These are phyloP conservation scores for Amblyopsis hoosieri DNA, from an alignment of 2,797 vertebrate genomes.

Conservation along the genomic window DNA sequence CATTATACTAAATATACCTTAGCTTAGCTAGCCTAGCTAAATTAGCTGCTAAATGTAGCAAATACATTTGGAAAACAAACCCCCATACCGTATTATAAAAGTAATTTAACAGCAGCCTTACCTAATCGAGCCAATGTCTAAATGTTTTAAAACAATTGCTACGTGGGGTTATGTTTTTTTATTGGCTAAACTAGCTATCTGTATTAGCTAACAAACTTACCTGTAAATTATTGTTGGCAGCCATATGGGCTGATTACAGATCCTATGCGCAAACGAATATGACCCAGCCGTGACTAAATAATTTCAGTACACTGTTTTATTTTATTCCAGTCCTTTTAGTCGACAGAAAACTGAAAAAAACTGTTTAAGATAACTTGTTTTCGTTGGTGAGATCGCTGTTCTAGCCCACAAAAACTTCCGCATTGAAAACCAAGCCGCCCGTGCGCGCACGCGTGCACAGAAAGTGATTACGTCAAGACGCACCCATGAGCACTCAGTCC, in stretches of 20 bases:
- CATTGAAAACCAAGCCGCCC: slow-evolving; percentile 72
- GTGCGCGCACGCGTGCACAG: slow-evolving; percentile 19
- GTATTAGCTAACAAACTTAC: slow-evolving; percentile 68
- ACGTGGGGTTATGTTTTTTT: neutral
- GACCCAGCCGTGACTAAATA: slow-evolving; percentile 18
- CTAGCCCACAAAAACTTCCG: slow-evolving; percentile 75
- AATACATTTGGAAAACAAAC: neutral
- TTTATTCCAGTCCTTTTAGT: neutral
- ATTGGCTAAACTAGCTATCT: slow-evolving; percentile 10
- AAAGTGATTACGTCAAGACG: slow-evolving; percentile 69
- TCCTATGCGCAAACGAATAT: slow-evolving; percentile 31
- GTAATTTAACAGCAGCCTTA: too few species aligned
- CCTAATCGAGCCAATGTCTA: neutral
- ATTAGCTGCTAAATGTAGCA: slow-evolving; percentile 51
- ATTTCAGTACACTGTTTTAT: neutral
- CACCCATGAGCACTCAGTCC: neutral
- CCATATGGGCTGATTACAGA: slow-evolving; percentile 74
- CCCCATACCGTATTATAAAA: too few species aligned
- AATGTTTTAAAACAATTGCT: neutral
- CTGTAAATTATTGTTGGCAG: slow-evolving; percentile 84
- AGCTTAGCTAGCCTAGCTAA: slow-evolving; percentile 58
- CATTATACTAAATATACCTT: neutral
- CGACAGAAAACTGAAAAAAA: neutral
- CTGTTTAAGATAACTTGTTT: slow-evolving; percentile 44
- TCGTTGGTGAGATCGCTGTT: slow-evolving; percentile 57